These are phyloP conservation scores for Oncopodura yosiiana DNA, from an alignment of 1,140 invertebrate genomes.

Conservation along the genomic window DNA sequence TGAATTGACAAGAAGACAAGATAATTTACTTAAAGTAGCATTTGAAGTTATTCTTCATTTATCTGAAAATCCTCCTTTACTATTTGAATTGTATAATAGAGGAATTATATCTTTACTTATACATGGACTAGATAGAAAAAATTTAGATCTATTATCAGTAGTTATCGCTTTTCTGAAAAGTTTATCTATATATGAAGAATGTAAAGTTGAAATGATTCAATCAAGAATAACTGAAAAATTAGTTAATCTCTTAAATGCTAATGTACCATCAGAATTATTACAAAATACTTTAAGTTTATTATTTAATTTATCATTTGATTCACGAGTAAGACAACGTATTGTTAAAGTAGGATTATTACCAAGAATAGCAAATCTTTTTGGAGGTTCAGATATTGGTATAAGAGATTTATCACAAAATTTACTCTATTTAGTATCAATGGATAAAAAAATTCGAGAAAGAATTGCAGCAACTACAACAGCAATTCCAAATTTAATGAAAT, in stretches of 20 bases:
- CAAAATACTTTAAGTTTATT: conserved; percentile 68
- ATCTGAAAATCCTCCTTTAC: conserved; percentile 81
- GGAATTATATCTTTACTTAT: conserved; percentile 79
- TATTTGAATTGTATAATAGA: conserved; percentile 94
- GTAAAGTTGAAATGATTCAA: conserved; percentile 79
- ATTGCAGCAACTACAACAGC: conserved; percentile 22
- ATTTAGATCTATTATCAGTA: conserved; percentile 78
- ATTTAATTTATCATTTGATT: conserved; percentile 96
- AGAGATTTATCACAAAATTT: conserved; percentile 9
- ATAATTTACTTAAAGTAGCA: conserved; percentile 74
- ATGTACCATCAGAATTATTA: conserved; percentile 4
- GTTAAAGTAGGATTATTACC: conserved; percentile 77
- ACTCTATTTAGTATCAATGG: conserved; percentile 31
- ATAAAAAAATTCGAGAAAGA: conserved; percentile 23
- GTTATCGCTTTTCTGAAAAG: conserved; percentile 91
- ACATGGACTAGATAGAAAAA: conserved; percentile 76
- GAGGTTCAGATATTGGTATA: conserved; percentile 37
- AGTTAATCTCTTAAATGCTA: conserved; percentile 42
- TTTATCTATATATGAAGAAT: conserved; percentile 85
- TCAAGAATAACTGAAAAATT: conserved; percentile 47
- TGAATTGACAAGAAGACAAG: conserved; percentile 78
- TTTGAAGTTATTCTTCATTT: conserved; percentile 91
- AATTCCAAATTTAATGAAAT: conserved; percentile 27
- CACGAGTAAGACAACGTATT: conserved; percentile 74
- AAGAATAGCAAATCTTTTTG: conserved; percentile 77